Evolutionary conservation across 2,888 invertebrate genomes (phyloP).

Genomic region (Hydraecia micacea): DNA sequence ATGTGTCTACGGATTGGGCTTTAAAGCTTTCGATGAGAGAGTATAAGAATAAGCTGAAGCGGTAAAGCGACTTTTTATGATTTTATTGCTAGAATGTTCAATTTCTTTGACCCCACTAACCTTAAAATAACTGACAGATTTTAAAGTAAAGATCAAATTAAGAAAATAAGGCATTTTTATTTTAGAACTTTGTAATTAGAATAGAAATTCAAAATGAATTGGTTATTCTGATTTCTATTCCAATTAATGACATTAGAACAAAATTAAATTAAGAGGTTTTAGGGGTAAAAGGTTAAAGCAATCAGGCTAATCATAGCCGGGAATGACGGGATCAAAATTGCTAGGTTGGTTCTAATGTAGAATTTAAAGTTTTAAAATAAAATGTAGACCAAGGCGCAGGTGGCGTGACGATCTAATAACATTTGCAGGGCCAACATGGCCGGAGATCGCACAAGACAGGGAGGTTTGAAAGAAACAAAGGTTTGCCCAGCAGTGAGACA

Average conservation of each 20-base stretch:
- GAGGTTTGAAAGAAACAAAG: too few species aligned
- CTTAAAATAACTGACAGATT: constrained; percentile 2
- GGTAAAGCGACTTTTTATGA: not conserved
- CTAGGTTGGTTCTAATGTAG: not conserved
- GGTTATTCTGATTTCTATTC: constrained; percentile 17
- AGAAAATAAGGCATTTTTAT: constrained; percentile 15
- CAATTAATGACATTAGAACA: not conserved
- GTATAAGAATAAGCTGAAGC: constrained; percentile 28
- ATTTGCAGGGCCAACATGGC: too few species aligned
- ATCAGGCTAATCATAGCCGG: not conserved
- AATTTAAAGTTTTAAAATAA: not conserved
- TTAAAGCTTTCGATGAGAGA: constrained; percentile 40
- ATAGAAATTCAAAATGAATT: constrained; percentile 30
- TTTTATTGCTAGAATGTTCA: not conserved
- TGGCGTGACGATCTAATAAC: too few species aligned
- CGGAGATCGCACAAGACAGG: too few species aligned
- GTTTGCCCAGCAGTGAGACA: too few species aligned
- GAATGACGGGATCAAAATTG: not conserved
- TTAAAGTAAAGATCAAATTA: constrained; percentile 3
- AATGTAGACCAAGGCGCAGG: too few species aligned
- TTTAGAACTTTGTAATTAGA: constrained; percentile 12
- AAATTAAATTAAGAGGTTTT: not conserved
- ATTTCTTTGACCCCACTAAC: not conserved
- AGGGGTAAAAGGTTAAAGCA: not conserved
- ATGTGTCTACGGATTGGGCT: constrained; percentile 65